phyloP scores from a whole-genome alignment of 2,888 invertebrate species.

The Lasius platythorax region DNA sequence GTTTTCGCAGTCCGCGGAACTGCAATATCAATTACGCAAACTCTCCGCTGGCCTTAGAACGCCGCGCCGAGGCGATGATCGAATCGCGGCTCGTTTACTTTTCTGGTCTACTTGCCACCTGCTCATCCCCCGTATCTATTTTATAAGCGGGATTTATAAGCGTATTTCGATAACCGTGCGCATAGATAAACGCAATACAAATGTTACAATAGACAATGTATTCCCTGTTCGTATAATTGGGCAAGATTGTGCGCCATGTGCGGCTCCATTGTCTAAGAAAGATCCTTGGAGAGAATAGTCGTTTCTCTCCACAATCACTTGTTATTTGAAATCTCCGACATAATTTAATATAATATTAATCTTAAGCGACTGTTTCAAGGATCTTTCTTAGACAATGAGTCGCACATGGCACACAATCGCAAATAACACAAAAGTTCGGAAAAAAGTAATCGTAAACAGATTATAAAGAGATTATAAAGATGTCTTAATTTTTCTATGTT shows the following conservation, averaged over 20 bases:
- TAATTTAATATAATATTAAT: neutral
- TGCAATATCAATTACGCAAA: constrained; percentile 57
- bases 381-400: neutral
- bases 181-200: constrained; percentile 10
- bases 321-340: neutral
- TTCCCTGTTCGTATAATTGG: neutral
- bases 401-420: neutral
- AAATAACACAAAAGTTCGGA: neutral
- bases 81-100: constrained; percentile 56
- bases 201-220: neutral
- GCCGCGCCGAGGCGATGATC: constrained; percentile 25
- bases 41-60: constrained; percentile 62
- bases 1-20: constrained; percentile 48
- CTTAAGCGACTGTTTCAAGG: neutral
- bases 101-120: constrained; percentile 63
- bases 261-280: neutral
- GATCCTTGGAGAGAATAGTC: neutral
- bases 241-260: neutral
- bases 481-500: neutral
- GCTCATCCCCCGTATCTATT: constrained; percentile 49
- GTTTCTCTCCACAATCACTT: neutral
- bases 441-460: neutral
- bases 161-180: constrained; percentile 45
- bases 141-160: constrained; percentile 54
- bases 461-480: neutral